Conservation (phyloP, 1,140 invertebrate species). For the Drosophila cardini region DNA sequence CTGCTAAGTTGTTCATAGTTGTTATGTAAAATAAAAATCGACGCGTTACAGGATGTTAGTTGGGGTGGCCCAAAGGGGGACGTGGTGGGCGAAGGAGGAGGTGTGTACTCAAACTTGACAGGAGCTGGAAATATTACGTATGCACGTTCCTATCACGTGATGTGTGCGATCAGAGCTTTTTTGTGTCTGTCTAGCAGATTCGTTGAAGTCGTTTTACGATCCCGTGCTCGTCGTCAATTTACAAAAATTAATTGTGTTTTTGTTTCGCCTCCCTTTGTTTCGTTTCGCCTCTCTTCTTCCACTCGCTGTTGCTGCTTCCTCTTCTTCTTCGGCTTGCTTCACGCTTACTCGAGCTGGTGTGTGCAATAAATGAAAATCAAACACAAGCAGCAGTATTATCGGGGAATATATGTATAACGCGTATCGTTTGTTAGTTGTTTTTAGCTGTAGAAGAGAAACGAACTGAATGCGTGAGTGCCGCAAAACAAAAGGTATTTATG, state of each 20-base stretch:
- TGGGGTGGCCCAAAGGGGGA: neutral
- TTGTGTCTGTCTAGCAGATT: slow-evolving; percentile 25
- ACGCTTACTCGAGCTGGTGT: slow-evolving; percentile 34
- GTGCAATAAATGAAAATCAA: slow-evolving; percentile 49
- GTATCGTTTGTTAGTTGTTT: slow-evolving; percentile 40
- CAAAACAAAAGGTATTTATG: slow-evolving; percentile 62
- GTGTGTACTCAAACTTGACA: neutral
- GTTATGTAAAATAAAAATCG: slow-evolving; percentile 60
- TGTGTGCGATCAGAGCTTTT: slow-evolving; percentile 27
- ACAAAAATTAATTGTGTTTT: slow-evolving; percentile 64
- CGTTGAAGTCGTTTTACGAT: slow-evolving; percentile 27
- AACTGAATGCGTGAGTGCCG: slow-evolving; percentile 57
- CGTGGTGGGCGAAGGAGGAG: too few species aligned
- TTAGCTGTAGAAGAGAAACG: slow-evolving; percentile 49
- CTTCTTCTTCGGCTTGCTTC: slow-evolving; percentile 40
- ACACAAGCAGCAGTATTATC: slow-evolving; percentile 34
- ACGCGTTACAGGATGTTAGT: slow-evolving; percentile 38
- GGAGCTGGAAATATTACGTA: slow-evolving; percentile 26
- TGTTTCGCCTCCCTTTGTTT: slow-evolving; percentile 70
- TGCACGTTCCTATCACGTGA: slow-evolving; percentile 46
- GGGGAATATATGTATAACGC: slow-evolving; percentile 20
- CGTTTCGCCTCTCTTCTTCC: slow-evolving; percentile 54
- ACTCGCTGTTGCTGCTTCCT: slow-evolving; percentile 11
- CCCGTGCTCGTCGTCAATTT: slow-evolving; percentile 41
- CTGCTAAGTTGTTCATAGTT: slow-evolving; percentile 78